Evolutionary conservation across 1,140 invertebrate species (phyloP), one percentile per base, ranked within the genome.

Genomic region (Euura lappo): DNA sequence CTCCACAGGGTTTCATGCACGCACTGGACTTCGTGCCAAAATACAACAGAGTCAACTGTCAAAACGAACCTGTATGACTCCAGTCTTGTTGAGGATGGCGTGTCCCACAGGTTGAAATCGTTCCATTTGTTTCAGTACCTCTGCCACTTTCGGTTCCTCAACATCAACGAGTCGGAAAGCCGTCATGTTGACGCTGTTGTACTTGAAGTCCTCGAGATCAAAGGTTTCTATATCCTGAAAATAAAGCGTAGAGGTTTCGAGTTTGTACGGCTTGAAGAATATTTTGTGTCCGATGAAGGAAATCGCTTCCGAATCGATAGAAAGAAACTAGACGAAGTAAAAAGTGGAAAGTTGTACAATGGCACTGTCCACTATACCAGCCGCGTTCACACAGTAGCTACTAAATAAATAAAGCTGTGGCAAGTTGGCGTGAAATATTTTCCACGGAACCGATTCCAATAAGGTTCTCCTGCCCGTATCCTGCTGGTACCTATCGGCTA

Each of bases 161-260:
- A 94, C 90, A 84, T 97, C 95, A 3, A 97, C 94, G 71, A 98
- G 87, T 70, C 96, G 90, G 87, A 95, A 98, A 5, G 95, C 94
- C 64, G 96, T 97, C 88, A 98, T 97, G 85, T 98, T 98, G 10
- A 97, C 96, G 72, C 93, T 93, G 86, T 97, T 97, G 88, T 97
- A 97, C 82, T 95, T 96, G 87, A 98, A 97, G 84, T 98, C 96
- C 87, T 97, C 96, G 72, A 98, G 86, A 86, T 97, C 95, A 80
- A 97, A 97, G 10, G 94, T 93, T 86, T 97, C 95, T 80, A 97
- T 92, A 86, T 97, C 94, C 95, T 96, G 85, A 6, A 86, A 86
- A 71, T 60, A 60, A 0, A 60, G 28, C 28, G 28, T 28, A 28
- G 28, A 28, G 28, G 28, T 28, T 28, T 28, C 28, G 28, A 28